phyloP scores from a whole-genome alignment of 2,888 invertebrate species.

The Liodrosophila aerea region DNA sequence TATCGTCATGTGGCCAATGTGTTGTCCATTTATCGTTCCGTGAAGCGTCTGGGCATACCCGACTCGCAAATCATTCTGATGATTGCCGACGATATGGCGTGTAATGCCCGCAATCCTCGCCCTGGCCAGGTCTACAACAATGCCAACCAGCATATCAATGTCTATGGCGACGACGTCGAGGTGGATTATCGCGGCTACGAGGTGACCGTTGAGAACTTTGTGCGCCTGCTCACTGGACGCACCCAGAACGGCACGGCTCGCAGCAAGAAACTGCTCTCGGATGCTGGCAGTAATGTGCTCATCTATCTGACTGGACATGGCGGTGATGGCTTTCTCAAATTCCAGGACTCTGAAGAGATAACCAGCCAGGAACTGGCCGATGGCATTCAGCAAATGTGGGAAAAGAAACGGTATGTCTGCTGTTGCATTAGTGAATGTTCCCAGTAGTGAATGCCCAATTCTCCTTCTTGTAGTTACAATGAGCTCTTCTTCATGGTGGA shows the following conservation, averaged over 20 bases:
- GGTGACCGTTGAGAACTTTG: conserved; percentile 99
- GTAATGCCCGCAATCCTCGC: conserved; percentile 97
- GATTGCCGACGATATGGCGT: conserved; percentile 99
- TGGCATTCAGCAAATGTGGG: conserved; percentile 99
- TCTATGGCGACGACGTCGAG: conserved; percentile 99
- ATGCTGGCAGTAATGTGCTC: conserved; percentile 97
- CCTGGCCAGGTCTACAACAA: conserved; percentile 99
- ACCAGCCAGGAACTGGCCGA: conserved; percentile 99
- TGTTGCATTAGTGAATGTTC: too few species aligned
- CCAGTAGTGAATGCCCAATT: too few species aligned
- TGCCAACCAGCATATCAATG: conserved; percentile 98
- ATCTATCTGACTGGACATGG: conserved; percentile 98
- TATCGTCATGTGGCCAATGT: conserved; percentile 99
- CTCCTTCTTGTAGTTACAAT: conserved; percentile 94
- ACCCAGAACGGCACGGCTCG: conserved; percentile 96
- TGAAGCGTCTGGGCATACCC: conserved; percentile 98
- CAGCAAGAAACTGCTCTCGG: conserved; percentile 96
- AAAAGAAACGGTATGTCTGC: conserved; percentile 91
- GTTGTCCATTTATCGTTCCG: conserved; percentile 97
- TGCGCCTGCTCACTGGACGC: conserved; percentile 96
- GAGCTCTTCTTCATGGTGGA: conserved; percentile 99
- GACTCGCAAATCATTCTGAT: conserved; percentile 99
- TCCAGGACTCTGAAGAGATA: conserved; percentile 99
- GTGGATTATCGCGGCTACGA: conserved; percentile 98
- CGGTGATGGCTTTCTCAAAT: conserved; percentile 99